phyloP scores from a whole-genome alignment of 2,888 invertebrate species.

The Hybos culiciformis region DNA sequence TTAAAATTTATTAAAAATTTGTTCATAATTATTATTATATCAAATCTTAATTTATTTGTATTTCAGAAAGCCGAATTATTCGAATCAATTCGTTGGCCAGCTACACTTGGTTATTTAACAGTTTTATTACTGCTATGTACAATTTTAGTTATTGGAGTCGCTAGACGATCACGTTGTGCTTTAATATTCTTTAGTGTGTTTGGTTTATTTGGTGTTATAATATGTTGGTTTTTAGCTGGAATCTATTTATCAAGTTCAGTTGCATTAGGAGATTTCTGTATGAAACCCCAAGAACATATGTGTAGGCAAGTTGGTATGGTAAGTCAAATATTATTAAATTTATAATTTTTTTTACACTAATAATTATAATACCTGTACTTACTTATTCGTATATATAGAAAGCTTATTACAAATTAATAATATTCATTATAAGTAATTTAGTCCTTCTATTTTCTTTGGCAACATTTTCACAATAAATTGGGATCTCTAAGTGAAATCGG shows the following conservation, averaged over 20 bases:
- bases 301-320: conserved; percentile 36
- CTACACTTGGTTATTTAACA: conserved; percentile 34
- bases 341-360: too few species aligned
- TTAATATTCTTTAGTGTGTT: conserved; percentile 82
- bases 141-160: conserved; percentile 35
- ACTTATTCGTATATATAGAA: too few species aligned
- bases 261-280: conserved; percentile 73
- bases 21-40: not conserved
- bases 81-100: conserved; percentile 36
- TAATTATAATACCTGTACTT: too few species aligned
- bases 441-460: too few species aligned
- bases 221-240: conserved; percentile 77
- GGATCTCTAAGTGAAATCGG: too few species aligned
- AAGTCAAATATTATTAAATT: too few species aligned
- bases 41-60: too few species aligned
- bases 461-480: too few species aligned
- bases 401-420: too few species aligned
- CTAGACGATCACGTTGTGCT: conserved; percentile 58
- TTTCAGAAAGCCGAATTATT: conserved; percentile 34
- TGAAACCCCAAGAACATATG: conserved; percentile 54
- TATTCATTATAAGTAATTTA: too few species aligned
- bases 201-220: conserved; percentile 42
- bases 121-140: conserved; percentile 32
- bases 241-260: conserved; percentile 74
- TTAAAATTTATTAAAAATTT: not conserved